These are phyloP conservation scores for Yponomeuta malinellus DNA, from an alignment of 2,888 invertebrate genomes.

Conservation along the genomic window DNA sequence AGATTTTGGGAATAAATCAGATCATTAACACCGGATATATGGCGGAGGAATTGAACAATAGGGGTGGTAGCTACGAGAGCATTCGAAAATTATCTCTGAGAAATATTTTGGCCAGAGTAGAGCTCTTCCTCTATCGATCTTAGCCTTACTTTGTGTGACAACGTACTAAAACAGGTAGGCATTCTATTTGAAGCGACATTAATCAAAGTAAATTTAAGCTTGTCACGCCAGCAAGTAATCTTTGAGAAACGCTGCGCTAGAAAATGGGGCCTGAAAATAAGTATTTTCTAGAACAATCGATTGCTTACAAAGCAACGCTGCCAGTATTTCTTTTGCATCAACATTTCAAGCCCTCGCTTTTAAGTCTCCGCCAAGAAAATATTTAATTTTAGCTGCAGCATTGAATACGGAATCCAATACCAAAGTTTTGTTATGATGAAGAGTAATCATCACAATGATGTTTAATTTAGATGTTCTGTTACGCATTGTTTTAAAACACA, in stretches of 20 bases:
- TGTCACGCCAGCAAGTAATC: not conserved
- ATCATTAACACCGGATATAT: too few species aligned
- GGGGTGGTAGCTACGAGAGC: too few species aligned
- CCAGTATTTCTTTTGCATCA: not conserved
- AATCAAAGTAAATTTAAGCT: not conserved
- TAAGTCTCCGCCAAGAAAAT: not conserved
- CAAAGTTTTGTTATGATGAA: not conserved
- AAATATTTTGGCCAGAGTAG: not conserved
- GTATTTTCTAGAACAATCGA: constrained; percentile 1
- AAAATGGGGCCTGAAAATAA: not conserved
- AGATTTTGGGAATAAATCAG: too few species aligned
- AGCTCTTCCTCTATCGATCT: not conserved
- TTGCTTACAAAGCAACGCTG: not conserved
- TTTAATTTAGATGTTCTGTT: too few species aligned
- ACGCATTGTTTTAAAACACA: too few species aligned
- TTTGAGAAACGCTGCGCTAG: not conserved
- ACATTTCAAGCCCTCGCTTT: not conserved
- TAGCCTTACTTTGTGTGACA: not conserved
- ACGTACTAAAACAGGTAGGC: not conserved
- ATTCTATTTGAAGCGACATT: not conserved
- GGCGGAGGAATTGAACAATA: too few species aligned
- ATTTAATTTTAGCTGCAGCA: too few species aligned
- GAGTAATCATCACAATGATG: not conserved
- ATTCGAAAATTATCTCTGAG: not conserved
- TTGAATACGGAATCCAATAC: not conserved